phyloP scores from a whole-genome alignment of 2,113 vertebrate species.

The Oncorhynchus keta region DNA sequence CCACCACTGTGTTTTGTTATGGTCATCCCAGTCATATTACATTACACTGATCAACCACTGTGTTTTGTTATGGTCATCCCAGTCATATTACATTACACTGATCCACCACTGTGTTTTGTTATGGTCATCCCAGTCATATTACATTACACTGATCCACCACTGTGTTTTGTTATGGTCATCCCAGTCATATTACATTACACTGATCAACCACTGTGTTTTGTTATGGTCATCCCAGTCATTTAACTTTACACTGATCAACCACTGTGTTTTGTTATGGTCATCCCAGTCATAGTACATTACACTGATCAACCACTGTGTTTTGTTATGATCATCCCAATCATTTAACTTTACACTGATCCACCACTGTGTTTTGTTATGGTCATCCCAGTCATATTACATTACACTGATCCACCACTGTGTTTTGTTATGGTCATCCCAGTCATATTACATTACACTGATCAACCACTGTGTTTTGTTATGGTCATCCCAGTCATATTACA shows the following conservation, averaged over 20 bases:
- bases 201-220: no score
- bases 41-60: no score
- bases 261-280: neutral
- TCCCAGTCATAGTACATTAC: neutral
- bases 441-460: constrained; percentile 8
- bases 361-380: neutral
- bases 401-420: neutral
- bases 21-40: neutral
- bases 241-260: constrained; percentile 7
- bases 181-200: neutral
- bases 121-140: neutral
- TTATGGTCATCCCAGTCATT: neutral
- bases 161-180: constrained; percentile 12
- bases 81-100: constrained; percentile 10
- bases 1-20: constrained; percentile 19
- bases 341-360: constrained; percentile 2
- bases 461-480: constrained; percentile 17
- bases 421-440: neutral
- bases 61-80: neutral
- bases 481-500: neutral
- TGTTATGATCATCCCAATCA: neutral
- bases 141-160: constrained; percentile 16
- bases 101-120: neutral
- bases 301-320: neutral
- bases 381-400: neutral